Evolutionary conservation across 1,140 invertebrate species (phyloP), one percentile per base, ranked within the genome.

Genomic region (Rhynchophorus ferrugineus): DNA sequence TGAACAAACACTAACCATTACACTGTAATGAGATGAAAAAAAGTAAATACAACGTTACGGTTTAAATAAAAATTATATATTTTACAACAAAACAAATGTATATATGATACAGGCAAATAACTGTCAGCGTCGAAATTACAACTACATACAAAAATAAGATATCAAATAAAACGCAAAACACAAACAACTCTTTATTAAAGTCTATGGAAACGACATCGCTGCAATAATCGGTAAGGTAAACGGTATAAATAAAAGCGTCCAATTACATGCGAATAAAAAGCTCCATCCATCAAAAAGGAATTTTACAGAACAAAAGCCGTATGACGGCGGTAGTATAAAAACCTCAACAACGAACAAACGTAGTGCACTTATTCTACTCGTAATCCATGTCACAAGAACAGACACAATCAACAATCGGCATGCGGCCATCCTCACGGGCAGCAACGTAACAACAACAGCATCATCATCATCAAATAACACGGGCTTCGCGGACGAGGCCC

Each of bases 371-470:
- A 58, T 57, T 59, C 64, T 62, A 60, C 57, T 48, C 47, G 14
- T 50, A 38, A 44, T 50, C 41, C 29, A 55, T 44, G 24, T 34
- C 16, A 45, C 47, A 59, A 61, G 61, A 61, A n/a, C n/a, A n/a
- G n/a, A n/a, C n/a, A n/a, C 54, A 64, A 65, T 58, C 54, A 61
- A 58, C 47, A 60, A 44, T 44, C 54, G 42, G 42, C 57, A 62
- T 57, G 56, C 58, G 44, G 58, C 56, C 52, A 54, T n/a, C n/a
- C n/a, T n/a, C n/a, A n/a, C n/a, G n/a, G n/a, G n/a, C n/a, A n/a
- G n/a, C n/a, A n/a, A n/a, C n/a, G n/a, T n/a, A n/a, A n/a, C n/a
- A n/a, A n/a, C n/a, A n/a, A n/a, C n/a, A n/a, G n/a, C n/a, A 29
- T 29, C 11, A 11, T 29, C 24, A 29, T 29, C 24, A 11, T 5